Conservation (phyloP, 2,888 invertebrate genomes). For the Azorinus chamasolen region DNA sequence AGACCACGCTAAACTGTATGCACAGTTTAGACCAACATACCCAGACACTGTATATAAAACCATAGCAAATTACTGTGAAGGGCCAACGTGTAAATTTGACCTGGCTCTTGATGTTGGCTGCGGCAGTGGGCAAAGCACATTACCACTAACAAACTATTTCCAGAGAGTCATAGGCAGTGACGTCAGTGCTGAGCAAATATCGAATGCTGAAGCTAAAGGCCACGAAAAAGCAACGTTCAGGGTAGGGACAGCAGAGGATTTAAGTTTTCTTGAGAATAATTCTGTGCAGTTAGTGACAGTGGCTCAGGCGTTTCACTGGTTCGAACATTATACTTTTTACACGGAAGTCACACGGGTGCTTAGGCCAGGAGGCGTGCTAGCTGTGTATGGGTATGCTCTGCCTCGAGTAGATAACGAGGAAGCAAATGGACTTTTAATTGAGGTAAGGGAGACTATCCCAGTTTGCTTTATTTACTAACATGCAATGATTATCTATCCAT, state of each 20-base stretch:
- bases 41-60: conserved; percentile 64
- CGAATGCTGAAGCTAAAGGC: conserved; percentile 26
- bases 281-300: conserved; percentile 86
- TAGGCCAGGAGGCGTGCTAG: conserved; percentile 85
- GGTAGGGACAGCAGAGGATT: conserved; percentile 85
- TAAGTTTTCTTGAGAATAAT: conserved; percentile 75
- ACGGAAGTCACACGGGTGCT: conserved; percentile 86
- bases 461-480: too few relatives aligned
- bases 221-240: conserved; percentile 74
- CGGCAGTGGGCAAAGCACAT: conserved; percentile 87
- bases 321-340: conserved; percentile 86
- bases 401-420: conserved; percentile 58
- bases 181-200: conserved; percentile 80
- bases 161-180: conserved; percentile 87
- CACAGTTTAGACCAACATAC: conserved; percentile 75
- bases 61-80: conserved; percentile 68
- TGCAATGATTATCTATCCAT: too few relatives aligned
- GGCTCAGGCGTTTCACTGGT: conserved; percentile 87
- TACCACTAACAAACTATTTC: conserved; percentile 86
- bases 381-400: conserved; percentile 78
- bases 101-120: conserved; percentile 87
- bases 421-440: conserved; percentile 27
- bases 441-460: too few relatives aligned
- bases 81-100: conserved; percentile 46
- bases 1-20: conserved; percentile 70